Percentiles rank a stretch among this genome's conserved stretches.
Evolutionary conservation across 2,888 invertebrate species (phyloP).

Genomic region (Tuta absoluta): DNA sequence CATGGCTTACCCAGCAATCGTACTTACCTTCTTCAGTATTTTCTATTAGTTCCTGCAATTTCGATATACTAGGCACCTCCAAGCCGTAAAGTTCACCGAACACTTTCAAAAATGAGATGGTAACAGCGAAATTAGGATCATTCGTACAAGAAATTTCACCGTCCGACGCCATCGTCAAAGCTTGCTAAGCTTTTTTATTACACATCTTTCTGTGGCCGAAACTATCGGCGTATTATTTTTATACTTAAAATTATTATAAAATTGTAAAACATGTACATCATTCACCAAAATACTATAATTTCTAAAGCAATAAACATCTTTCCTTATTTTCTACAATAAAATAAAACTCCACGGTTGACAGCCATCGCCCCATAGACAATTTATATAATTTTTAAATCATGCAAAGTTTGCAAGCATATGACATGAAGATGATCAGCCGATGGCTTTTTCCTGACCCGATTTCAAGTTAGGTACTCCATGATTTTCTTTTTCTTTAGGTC

Average conservation of each 20-base stretch:
- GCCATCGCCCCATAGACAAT: constrained; percentile 72
- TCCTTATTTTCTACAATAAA: constrained; percentile 70
- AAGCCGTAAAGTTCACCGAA: constrained; percentile 93
- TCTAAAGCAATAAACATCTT: constrained; percentile 68
- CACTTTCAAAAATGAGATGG: constrained; percentile 96
- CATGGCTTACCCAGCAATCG: constrained; percentile 35
- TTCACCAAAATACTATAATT: constrained; percentile 77
- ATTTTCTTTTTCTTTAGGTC: too few relatives aligned
- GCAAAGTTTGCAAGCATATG: constrained; percentile 21
- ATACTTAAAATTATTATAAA: constrained; percentile 69
- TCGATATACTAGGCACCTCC: constrained; percentile 89
- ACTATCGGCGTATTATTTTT: constrained; percentile 60
- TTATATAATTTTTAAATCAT: constrained; percentile 40
- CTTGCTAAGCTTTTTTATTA: constrained; percentile 69
- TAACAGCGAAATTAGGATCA: constrained; percentile 98
- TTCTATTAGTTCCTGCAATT: constrained; percentile 93
- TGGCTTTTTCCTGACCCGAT: too few relatives aligned
- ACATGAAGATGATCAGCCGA: not conserved
- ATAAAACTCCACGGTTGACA: constrained; percentile 72
- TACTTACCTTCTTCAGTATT: constrained; percentile 90
- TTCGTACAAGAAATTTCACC: constrained; percentile 85
- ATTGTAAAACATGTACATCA: constrained; percentile 76
- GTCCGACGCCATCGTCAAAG: constrained; percentile 88
- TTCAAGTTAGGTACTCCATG: too few relatives aligned
- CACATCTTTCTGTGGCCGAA: constrained; percentile 65